Base-by-base conservation (phyloP, 2,113 vertebrate species). In the Ramphastos sulfuratus region DNA sequence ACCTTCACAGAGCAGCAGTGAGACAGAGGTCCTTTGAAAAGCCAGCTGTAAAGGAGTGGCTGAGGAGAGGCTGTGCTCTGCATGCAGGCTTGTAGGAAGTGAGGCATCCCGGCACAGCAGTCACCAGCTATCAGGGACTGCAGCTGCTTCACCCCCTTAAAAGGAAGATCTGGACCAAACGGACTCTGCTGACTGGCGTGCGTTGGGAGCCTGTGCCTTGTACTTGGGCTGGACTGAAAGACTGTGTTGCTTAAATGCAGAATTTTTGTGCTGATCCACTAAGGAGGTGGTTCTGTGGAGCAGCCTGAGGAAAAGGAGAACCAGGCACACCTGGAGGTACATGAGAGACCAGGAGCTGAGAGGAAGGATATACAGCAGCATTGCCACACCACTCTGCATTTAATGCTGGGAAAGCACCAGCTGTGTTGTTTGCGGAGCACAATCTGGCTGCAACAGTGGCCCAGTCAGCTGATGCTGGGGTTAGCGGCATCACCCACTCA, bases 211-310 rank as follows among this genome's bases (percentile, higher is more conserved):
- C 16, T 33, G 33, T 24, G 9, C 10, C 44, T 82, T 25, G 19
- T 33, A 5, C 56, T 65, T 55, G n/a, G 13, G 48, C n/a, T 13
- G 27, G 19, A 15, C 77, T 71, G 60, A 63, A 64, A 77, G 28
- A 42, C 15, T 59, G 25, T 15, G 7, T 15, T 35, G 35, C 55
- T 46, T 7, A 20, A 80, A 30, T 0, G 0, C 31, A 64, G 69
- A 48, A n/a, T 10, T 73, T 56, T 54, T 79, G 33, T 28, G 60
- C 59, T 65, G 37, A 17, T 63, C 12, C n/a, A 37, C 55, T 12
- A 35, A 58, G 33, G 25, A 46, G 23, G 24, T 52, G 30, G 31
- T 33, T 65, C 24, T 37, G 16, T 46, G 24, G 23, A 86, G 52
- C 56, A 44, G 69, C 30, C 60, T 39, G 46, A 81, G 52, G 73